These are phyloP conservation scores for Centropristis striata DNA, from an alignment of 2,113 vertebrate genomes.

Conservation along the genomic window DNA sequence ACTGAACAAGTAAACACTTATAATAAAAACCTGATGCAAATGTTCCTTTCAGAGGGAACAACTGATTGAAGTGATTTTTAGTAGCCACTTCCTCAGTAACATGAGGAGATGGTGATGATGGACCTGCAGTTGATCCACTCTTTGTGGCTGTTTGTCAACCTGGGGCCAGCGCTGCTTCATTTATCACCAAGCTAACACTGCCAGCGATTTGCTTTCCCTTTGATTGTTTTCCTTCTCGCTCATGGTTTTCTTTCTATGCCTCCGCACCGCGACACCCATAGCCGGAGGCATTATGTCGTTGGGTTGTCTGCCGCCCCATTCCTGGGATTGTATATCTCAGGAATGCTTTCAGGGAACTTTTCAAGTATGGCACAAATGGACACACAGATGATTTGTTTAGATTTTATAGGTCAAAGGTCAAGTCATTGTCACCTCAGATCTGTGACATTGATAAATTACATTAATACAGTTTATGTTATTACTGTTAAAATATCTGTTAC, in stretches of 20 bases:
- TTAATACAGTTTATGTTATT: too few species aligned
- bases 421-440: too few species aligned
- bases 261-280: too few species aligned
- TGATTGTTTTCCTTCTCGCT: not conserved
- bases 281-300: too few species aligned
- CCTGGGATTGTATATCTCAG: too few species aligned
- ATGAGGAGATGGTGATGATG: slow-evolving; percentile 1
- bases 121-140: not conserved
- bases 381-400: too few species aligned
- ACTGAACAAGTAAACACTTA: not conserved
- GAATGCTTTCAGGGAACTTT: too few species aligned
- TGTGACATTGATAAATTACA: too few species aligned
- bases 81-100: slow-evolving; percentile 3
- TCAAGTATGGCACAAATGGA: too few species aligned
- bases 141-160: not conserved
- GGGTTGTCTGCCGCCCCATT: too few species aligned
- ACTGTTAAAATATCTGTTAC: too few species aligned
- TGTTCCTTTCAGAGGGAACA: not conserved
- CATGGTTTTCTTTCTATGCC: not conserved
- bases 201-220: not conserved
- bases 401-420: too few species aligned
- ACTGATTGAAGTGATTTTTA: not conserved
- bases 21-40: not conserved
- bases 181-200: slow-evolving; percentile 1
- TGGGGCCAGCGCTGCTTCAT: not conserved